A percentile compares a stretch with the other conserved stretches of the same genome.
These are phyloP conservation scores for Lycorma delicatula DNA, from an alignment of 1,140 invertebrate species.

Conservation along the genomic window DNA sequence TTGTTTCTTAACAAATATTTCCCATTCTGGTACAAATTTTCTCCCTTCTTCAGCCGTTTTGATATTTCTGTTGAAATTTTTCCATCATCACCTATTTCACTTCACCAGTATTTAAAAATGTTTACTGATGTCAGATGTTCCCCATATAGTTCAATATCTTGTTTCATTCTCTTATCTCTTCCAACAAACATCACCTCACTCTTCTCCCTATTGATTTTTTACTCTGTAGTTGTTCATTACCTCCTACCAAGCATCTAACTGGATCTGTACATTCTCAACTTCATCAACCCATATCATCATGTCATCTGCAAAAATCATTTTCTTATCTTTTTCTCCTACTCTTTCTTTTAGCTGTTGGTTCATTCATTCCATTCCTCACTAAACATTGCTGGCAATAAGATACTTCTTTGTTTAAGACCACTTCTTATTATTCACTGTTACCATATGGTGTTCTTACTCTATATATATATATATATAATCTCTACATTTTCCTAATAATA, in stretches of 20 bases:
- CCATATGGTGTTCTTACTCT: neutral
- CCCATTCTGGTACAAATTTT: neutral
- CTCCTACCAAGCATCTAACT: neutral
- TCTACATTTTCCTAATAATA: neutral
- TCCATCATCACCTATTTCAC: constrained; percentile 1
- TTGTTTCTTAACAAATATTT: neutral
- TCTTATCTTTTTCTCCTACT: constrained; percentile 1
- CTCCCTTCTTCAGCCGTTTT: neutral
- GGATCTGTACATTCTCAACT: constrained; percentile 4
- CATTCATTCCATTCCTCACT: neutral
- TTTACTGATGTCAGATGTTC: neutral
- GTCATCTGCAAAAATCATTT: constrained; percentile 3
- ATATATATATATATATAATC: neutral
- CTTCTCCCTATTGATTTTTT: neutral
- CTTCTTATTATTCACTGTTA: neutral
- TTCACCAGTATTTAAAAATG: neutral
- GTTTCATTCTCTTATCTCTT: neutral
- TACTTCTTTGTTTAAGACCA: neutral
- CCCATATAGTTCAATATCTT: neutral
- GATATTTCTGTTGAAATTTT: neutral
- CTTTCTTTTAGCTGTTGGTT: neutral
- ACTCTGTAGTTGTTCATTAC: neutral
- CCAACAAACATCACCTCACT: neutral
- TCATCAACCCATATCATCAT: neutral
- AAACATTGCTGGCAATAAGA: neutral